phyloP scores from a whole-genome alignment of 2,797 vertebrate species.

The Gymnothorax reevesii region DNA sequence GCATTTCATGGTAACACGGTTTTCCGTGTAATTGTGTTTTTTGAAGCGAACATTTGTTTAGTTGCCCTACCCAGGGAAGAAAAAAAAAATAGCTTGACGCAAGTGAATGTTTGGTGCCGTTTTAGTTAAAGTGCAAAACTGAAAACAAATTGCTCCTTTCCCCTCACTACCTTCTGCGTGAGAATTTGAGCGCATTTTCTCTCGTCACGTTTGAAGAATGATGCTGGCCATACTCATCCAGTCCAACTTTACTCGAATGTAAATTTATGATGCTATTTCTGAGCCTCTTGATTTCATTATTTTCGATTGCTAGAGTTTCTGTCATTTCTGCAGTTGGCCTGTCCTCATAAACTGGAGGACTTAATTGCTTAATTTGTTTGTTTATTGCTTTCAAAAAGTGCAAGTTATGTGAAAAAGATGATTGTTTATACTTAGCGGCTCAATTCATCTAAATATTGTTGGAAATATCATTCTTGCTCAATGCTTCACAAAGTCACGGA shows the following conservation, averaged over 20 bases:
- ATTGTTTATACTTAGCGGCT: not conserved
- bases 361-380: too few species aligned
- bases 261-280: not conserved
- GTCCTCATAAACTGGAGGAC: not conserved
- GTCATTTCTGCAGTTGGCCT: not conserved
- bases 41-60: not conserved
- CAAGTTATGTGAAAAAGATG: not conserved
- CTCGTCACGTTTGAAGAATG: not conserved
- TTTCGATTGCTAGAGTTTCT: not conserved
- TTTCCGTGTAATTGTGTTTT: constrained; percentile 10
- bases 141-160: not conserved
- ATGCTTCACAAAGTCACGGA: not conserved
- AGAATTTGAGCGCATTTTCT: not conserved
- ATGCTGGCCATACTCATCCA: not conserved
- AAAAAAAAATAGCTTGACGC: not conserved
- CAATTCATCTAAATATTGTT: not conserved
- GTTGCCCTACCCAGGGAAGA: not conserved
- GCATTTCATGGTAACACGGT: constrained; percentile 11
- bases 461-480: not conserved
- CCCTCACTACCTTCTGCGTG: not conserved
- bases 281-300: not conserved
- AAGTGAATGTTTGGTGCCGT: not conserved
- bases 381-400: too few species aligned
- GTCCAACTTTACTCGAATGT: not conserved
- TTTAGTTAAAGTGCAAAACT: not conserved